Conservation (phyloP, 2,113 vertebrate genomes). For the Anguilla rostrata region DNA sequence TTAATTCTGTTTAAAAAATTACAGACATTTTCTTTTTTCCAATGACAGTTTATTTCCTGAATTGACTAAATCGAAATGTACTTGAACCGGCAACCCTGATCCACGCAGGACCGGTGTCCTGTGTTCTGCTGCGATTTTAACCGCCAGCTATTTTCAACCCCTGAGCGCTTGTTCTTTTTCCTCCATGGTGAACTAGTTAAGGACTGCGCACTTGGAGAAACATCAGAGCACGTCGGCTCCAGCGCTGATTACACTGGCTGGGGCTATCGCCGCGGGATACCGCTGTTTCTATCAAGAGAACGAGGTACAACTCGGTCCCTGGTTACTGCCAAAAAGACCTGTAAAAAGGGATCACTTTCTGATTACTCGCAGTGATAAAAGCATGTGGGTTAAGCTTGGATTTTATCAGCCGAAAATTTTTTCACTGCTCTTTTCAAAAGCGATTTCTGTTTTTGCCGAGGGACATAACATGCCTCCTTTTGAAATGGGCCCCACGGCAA, state of each 20-base stretch:
- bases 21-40: no score
- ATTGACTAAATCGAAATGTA: background rate
- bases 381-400: background rate
- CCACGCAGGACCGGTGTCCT: background rate
- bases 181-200: background rate
- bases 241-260: background rate
- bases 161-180: background rate
- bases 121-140: background rate
- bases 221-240: background rate
- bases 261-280: background rate
- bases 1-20: no score
- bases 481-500: background rate
- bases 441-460: background rate
- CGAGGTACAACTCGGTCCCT: background rate
- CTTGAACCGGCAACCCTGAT: background rate
- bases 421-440: background rate
- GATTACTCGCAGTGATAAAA: background rate
- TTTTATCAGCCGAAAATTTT: background rate
- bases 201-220: background rate
- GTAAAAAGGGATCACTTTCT: background rate
- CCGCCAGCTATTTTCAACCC: background rate
- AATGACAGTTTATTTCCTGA: no score
- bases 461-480: background rate
- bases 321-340: background rate
- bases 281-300: background rate